Percentiles rank a stretch among this genome's conserved stretches.
These are phyloP conservation scores for Beroe forskalii DNA, from an alignment of 37 sponge, comb jelly and placozoan species.

Conservation along the genomic window DNA sequence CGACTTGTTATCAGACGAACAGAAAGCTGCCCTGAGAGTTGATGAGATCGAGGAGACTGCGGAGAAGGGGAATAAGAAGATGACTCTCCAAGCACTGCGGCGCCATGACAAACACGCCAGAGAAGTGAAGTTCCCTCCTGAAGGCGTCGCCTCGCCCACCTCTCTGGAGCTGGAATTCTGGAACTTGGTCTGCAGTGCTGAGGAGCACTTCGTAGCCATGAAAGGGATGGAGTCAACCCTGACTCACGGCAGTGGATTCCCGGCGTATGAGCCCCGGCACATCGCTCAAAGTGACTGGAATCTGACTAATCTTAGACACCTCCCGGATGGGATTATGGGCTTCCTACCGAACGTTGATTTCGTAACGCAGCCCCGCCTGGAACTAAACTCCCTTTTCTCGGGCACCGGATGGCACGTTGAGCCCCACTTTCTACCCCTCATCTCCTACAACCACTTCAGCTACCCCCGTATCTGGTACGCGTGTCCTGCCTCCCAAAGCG, in stretches of 20 bases:
- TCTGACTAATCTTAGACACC: conserved; percentile 9
- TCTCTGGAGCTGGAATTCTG: conserved; percentile 38
- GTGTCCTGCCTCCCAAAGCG: background rate
- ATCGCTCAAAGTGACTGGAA: conserved; percentile 47
- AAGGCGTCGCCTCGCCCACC: conserved; percentile 1
- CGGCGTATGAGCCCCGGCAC: conserved; percentile 32
- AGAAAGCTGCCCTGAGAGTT: background rate
- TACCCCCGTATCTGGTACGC: conserved; percentile 12
- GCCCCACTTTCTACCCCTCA: conserved; percentile 43
- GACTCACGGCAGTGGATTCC: conserved; percentile 42
- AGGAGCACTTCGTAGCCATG: conserved; percentile 12
- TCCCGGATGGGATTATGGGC: conserved; percentile 38
- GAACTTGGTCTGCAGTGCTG: background rate
- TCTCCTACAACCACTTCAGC: conserved; percentile 51
- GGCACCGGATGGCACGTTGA: conserved; percentile 19
- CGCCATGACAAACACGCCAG: background rate
- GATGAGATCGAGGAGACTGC: background rate
- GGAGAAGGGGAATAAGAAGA: background rate
- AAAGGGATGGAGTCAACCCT: conserved; percentile 35
- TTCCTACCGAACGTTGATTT: background rate
- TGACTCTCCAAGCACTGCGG: conserved; percentile 29
- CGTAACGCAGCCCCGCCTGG: background rate
- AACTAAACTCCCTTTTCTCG: conserved; percentile 8
- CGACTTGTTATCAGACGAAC: conserved; percentile 7
- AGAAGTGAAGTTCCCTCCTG: conserved; percentile 8